Evolutionary conservation across 53 echinoderm and acorn worm species (phyloP).

Genomic region (Stichopus horrens): DNA sequence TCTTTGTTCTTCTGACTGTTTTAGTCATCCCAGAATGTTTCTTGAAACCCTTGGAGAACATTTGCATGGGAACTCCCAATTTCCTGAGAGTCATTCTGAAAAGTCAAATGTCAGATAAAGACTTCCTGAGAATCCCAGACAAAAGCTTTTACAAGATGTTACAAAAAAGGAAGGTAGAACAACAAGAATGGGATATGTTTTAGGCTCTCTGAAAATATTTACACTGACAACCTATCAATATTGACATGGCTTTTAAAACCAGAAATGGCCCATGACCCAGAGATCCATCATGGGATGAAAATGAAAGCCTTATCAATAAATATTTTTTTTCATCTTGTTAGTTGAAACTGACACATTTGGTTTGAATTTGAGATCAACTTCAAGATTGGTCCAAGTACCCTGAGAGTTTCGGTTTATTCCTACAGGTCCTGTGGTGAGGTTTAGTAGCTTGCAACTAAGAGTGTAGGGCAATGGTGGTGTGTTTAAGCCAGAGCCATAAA

Average conservation of each 20-base stretch:
- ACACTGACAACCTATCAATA: background rate
- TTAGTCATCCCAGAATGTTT: background rate
- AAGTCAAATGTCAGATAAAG: constrained; percentile 10
- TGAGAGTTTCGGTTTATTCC: background rate
- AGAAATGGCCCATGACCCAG: constrained; percentile 4
- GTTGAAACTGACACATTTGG: background rate
- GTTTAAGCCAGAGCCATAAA: background rate
- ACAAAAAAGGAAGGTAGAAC: background rate
- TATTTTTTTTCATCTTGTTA: constrained; percentile 16
- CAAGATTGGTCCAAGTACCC: constrained; percentile 12
- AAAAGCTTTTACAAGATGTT: background rate
- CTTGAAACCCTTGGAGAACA: background rate
- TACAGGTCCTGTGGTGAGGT: background rate
- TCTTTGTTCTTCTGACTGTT: background rate
- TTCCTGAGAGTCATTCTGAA: background rate
- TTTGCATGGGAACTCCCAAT: background rate
- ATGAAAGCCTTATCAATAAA: constrained; percentile 15
- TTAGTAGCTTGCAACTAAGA: no score
- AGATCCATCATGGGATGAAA: constrained; percentile 30
- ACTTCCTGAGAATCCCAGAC: constrained; percentile 18
- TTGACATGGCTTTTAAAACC: constrained; percentile 4
- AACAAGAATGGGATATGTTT: background rate
- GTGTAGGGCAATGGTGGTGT: background rate
- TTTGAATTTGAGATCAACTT: constrained; percentile 29
- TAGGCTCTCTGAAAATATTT: constrained; percentile 1